Percentiles rank a stretch among this genome's conserved stretches.
Evolutionary conservation across 2,113 vertebrate genomes (phyloP).

Genomic region (Siphamia tubifer): DNA sequence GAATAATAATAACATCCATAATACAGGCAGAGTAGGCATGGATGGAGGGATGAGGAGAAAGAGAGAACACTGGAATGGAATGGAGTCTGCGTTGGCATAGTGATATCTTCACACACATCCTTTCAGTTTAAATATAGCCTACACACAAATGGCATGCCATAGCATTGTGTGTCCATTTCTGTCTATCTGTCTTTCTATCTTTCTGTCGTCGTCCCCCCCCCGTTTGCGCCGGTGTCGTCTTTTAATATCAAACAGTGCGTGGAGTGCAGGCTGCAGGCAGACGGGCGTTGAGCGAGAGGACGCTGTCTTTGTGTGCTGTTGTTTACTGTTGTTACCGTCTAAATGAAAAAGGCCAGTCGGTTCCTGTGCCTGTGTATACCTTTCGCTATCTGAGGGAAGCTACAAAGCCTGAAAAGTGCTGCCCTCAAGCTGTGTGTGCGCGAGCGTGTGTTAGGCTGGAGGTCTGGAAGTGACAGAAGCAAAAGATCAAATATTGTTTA

Average conservation of each 20-base stretch:
- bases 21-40: slow-evolving; percentile 61
- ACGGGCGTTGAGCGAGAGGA: slow-evolving; percentile 48
- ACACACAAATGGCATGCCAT: slow-evolving; percentile 39
- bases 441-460: slow-evolving; percentile 29
- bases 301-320: slow-evolving; percentile 64
- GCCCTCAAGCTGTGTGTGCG: slow-evolving; percentile 62
- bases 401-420: slow-evolving; percentile 68
- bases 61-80: slow-evolving; percentile 14
- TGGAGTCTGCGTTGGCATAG: slow-evolving; percentile 36
- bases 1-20: slow-evolving; percentile 77
- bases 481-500: slow-evolving; percentile 71
- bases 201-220: neutral
- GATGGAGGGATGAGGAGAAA: slow-evolving; percentile 47
- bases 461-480: slow-evolving; percentile 66
- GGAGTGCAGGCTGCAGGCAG: slow-evolving; percentile 66
- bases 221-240: slow-evolving; percentile 47
- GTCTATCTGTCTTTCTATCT: slow-evolving; percentile 41
- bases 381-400: slow-evolving; percentile 55
- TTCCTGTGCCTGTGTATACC: slow-evolving; percentile 58
- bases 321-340: slow-evolving; percentile 60
- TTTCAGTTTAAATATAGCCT: slow-evolving; percentile 51
- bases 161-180: slow-evolving; percentile 52
- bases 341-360: slow-evolving; percentile 68
- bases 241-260: slow-evolving; percentile 60
- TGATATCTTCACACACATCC: slow-evolving; percentile 41